A percentile compares a stretch with the other conserved stretches of the same genome.
Evolutionary conservation across 2,888 invertebrate species (phyloP).

Genomic region (Mythimna pallens): DNA sequence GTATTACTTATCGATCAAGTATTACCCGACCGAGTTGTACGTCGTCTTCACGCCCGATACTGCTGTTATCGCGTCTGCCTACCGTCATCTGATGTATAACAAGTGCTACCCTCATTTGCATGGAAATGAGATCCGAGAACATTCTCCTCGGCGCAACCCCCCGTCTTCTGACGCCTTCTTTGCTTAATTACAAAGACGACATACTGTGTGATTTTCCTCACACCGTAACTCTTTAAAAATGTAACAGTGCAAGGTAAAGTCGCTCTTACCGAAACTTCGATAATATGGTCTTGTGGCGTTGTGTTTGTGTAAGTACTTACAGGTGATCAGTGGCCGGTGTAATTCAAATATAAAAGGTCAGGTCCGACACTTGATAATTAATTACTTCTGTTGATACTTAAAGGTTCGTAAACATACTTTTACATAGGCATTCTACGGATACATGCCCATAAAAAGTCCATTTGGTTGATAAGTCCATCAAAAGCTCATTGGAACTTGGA

Average conservation of each 20-base stretch:
- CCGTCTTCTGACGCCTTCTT: slow-evolving; percentile 86
- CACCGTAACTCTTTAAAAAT: slow-evolving; percentile 61
- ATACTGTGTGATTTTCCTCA: slow-evolving; percentile 76
- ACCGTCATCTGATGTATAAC: slow-evolving; percentile 77
- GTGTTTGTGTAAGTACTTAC: slow-evolving; percentile 32
- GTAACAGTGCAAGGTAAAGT: slow-evolving; percentile 13
- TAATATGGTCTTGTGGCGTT: slow-evolving; percentile 4
- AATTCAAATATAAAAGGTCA: slow-evolving; percentile 60
- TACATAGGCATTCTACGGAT: slow-evolving; percentile 16
- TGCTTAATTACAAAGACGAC: slow-evolving; percentile 87
- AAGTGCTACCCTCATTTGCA: slow-evolving; percentile 88
- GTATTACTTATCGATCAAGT: slow-evolving; percentile 73
- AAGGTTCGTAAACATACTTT: slow-evolving; percentile 46
- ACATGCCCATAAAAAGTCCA: slow-evolving; percentile 60
- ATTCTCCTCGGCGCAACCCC: slow-evolving; percentile 81
- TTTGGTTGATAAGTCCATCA: slow-evolving; percentile 68
- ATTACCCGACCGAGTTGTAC: slow-evolving; percentile 67
- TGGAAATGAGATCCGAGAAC: slow-evolving; percentile 89
- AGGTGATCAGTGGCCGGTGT: slow-evolving; percentile 47
- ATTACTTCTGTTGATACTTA: slow-evolving; percentile 49
- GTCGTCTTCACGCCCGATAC: slow-evolving; percentile 54
- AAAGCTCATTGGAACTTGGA: slow-evolving; percentile 58
- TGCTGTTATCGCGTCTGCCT: slow-evolving; percentile 73
- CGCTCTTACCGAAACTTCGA: neutral
- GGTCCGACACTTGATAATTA: slow-evolving; percentile 56